Percentiles rank a stretch among this genome's conserved stretches.
Conservation (phyloP, 2,797 vertebrate species). For the Meriones psammophilus region DNA sequence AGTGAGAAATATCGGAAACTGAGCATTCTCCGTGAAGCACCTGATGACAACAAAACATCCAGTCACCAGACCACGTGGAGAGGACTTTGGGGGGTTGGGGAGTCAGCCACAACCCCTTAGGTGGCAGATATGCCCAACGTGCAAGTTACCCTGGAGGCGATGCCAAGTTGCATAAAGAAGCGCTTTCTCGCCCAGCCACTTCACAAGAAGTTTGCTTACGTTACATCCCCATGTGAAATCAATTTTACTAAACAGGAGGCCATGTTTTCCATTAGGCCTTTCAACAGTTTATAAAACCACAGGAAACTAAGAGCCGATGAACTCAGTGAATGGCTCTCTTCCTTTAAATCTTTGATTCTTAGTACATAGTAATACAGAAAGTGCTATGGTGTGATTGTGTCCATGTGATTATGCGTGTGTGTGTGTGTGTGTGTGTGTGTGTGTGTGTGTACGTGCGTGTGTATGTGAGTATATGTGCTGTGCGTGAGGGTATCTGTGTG, state of each 20-base stretch:
- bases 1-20: background rate
- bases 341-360: constrained; percentile 1
- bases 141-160: background rate
- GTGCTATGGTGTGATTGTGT: background rate
- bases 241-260: background rate
- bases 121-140: background rate
- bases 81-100: background rate
- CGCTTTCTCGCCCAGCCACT: background rate
- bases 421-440: background rate
- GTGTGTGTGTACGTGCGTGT: background rate
- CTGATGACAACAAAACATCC: background rate
- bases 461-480: too few relatives aligned
- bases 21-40: background rate
- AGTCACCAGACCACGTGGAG: background rate
- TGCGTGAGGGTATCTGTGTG: background rate
- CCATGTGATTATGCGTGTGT: background rate
- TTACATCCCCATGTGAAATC: background rate
- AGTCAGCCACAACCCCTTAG: background rate
- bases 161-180: background rate
- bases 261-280: background rate
- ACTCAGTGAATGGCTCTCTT: background rate
- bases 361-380: background rate
- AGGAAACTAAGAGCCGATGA: background rate
- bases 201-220: background rate
- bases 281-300: constrained; percentile 42